Evolutionary conservation across 1,140 invertebrate species (phyloP), one percentile per base, ranked within the genome.

Genomic region (Plodia interpunctella): DNA sequence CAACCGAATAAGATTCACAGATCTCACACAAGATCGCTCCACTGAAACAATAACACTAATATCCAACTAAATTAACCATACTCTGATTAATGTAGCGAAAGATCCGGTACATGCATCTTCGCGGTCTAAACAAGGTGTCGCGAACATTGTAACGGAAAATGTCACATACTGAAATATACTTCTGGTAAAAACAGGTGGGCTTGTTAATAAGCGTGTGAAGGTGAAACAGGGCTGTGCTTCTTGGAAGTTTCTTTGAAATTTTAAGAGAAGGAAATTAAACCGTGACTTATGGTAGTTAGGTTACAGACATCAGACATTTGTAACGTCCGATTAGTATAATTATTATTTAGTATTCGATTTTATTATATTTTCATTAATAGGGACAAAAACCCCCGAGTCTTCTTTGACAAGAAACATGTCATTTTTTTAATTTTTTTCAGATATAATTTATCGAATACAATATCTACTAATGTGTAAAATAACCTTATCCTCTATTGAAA

Each of bases 101-200:
- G 38, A 44, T 44, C 38, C 38, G 38, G 38, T 44, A 44, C 38
- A 44, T 44, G 38, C 13, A 44, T 44, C 38, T 44, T 44, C 13
- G 38, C 38, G 13, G 38, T 44, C 38, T 44, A 44, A 44, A 44
- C 38, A 44, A 44, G 38, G 38, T 44, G 38, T 44, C 38, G 6
- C 38, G 13, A 1, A 44, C 38, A 15, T 44, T 44, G 38, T 44
- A 15, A 17, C 5, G 2, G 38, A 44, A 44, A 44, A 44, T 44
- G 38, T 44, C 38, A 44, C 38, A 17, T 44, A 17, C 5, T 44
- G 38, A 44, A 17, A 15, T 44, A 44, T 44, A 44, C 13, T 44
- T 44, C 38, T 44, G 1, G 38, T 15, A 2, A 44, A 44, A 15
- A 44, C 38, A 44, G 38, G 38, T 44, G 38, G 13, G 13, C 13